Conservation (phyloP, 2,797 vertebrate genomes). For the Microhierax caerulescens region DNA sequence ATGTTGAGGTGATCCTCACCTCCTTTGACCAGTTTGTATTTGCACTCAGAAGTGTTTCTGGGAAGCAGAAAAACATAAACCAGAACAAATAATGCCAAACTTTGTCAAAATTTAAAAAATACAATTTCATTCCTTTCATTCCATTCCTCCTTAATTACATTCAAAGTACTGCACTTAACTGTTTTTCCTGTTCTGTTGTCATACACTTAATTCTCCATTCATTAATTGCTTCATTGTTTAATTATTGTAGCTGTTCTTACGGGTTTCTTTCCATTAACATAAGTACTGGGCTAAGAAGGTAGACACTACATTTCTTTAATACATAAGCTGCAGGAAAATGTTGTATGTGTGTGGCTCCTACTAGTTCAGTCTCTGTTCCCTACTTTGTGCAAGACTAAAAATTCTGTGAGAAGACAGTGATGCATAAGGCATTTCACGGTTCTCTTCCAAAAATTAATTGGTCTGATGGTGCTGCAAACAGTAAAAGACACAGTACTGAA, state of each 20-base stretch:
- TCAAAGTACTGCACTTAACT: background rate
- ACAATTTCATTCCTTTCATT: background rate
- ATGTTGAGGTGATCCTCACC: background rate
- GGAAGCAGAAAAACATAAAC: background rate
- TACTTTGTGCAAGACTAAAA: background rate
- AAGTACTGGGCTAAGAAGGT: background rate
- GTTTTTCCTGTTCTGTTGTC: background rate
- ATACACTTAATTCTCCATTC: background rate
- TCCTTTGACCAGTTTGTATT: background rate
- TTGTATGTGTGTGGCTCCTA: background rate
- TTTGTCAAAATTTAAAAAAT: background rate
- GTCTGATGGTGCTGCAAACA: background rate
- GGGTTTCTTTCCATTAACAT: background rate
- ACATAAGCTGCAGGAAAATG: background rate
- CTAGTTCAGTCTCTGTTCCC: background rate
- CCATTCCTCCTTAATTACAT: background rate
- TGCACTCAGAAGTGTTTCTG: background rate
- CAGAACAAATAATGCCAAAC: background rate
- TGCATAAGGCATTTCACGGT: background rate
- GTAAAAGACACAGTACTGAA: background rate
- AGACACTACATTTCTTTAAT: background rate
- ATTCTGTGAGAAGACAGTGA: background rate
- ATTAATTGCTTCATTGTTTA: conserved; percentile 23
- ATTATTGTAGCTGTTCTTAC: background rate
- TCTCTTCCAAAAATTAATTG: conserved; percentile 18